phyloP scores from a whole-genome alignment of 2,113 vertebrate species.

The Psilopsiagon aurifrons region DNA sequence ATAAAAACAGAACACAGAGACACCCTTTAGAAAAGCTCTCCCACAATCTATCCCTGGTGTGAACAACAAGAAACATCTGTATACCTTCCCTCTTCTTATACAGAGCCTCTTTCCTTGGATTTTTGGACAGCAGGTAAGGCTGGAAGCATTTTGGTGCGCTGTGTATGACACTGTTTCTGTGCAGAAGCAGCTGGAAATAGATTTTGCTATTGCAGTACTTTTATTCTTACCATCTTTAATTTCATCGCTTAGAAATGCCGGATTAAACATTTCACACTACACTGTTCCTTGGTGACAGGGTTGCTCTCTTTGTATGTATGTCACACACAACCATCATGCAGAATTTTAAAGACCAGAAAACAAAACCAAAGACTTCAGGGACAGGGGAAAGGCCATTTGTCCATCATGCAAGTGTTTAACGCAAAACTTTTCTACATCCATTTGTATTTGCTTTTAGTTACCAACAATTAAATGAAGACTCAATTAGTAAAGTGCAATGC shows the following conservation, averaged over 20 bases:
- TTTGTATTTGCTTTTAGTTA: background rate
- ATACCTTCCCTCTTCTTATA: background rate
- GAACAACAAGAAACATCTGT: background rate
- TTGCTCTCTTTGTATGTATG: background rate
- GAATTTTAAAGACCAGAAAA: background rate
- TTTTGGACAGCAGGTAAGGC: background rate
- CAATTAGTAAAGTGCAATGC: background rate
- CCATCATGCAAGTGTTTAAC: background rate
- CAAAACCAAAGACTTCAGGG: background rate
- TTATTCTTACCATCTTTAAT: slow-evolving; percentile 48
- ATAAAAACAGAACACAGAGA: background rate
- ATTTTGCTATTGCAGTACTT: slow-evolving; percentile 39
- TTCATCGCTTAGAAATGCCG: slow-evolving; percentile 31
- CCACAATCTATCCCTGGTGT: background rate
- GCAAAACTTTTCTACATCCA: background rate
- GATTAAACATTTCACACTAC: slow-evolving; percentile 17
- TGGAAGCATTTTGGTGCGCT: background rate
- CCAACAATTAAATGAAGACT: slow-evolving; percentile 22
- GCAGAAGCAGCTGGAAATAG: slow-evolving; percentile 32
- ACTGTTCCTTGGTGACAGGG: background rate
- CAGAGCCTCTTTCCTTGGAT: background rate
- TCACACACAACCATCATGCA: background rate
- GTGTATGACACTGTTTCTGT: background rate
- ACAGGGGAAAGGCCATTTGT: background rate
- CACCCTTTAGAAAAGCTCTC: background rate